A percentile compares a stretch with the other conserved stretches of the same genome.
These are phyloP conservation scores for Syritta pipiens DNA, from an alignment of 2,888 invertebrate species.

Conservation along the genomic window DNA sequence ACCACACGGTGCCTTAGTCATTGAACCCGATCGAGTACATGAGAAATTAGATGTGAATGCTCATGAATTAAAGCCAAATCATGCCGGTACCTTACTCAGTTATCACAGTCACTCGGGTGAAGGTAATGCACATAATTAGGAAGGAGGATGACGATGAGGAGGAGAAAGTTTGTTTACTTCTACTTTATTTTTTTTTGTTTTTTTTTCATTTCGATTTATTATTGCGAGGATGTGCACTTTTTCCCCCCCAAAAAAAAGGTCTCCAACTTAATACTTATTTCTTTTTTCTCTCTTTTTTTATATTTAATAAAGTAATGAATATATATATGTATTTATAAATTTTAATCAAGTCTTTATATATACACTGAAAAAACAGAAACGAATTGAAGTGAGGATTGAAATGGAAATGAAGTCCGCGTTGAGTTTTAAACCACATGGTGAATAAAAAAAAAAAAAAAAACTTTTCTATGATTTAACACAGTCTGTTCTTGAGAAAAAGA, in stretches of 20 bases:
- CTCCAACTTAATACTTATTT: neutral
- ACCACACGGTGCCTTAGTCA: conserved; percentile 81
- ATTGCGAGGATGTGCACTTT: conserved; percentile 16
- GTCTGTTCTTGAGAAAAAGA: too few species aligned
- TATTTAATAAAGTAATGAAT: conserved; percentile 1
- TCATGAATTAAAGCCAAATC: conserved; percentile 82
- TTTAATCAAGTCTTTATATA: too few species aligned
- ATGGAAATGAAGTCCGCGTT: too few species aligned
- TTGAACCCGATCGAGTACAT: conserved; percentile 78
- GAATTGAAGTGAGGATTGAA: too few species aligned
- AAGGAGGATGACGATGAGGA: too few species aligned
- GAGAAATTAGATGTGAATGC: conserved; percentile 82
- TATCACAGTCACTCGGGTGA: conserved; percentile 77
- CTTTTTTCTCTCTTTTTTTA: neutral
- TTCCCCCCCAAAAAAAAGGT: too few species aligned
- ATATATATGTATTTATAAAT: conserved; percentile 10
- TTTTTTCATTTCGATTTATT: neutral
- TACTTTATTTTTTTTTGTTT: neutral
- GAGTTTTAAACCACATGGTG: too few species aligned
- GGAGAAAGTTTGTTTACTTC: neutral
- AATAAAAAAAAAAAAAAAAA: too few species aligned
- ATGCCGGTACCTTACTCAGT: conserved; percentile 82
- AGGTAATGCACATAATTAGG: conserved; percentile 43
- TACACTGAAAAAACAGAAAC: too few species aligned
- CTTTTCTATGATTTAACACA: too few species aligned